Evolutionary conservation across 2,888 invertebrate species (phyloP), one percentile per base, ranked within the genome.

Genomic region (Agrochola lota): DNA sequence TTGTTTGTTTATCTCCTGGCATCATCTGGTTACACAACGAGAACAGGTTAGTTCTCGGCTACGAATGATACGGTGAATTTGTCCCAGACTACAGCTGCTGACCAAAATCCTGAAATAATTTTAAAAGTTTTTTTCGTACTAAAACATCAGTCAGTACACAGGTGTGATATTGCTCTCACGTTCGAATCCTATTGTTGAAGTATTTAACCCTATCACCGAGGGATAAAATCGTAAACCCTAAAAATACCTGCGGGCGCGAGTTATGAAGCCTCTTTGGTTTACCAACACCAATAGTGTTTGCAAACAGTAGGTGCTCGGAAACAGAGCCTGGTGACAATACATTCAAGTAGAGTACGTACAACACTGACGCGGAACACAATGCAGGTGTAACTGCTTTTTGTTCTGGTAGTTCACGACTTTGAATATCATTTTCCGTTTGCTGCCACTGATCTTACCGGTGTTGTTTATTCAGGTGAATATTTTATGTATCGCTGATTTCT

Each of bases 381-480:
- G 60, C 49, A 72, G 74, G 30, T 70, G 68, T 57, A 85, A 26
- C 46, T 63, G 66, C 12, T 64, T 82, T 52, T 82, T 66, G 68
- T 78, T 71, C n/a, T 17, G 43, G 63, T 63, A 55, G 52, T 74
- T 75, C 60, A 64, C 49, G n/a, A 46, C 71, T 71, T 76, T 66
- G 30, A 66, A 70, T 69, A 70, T 63, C 57, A 15, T 52, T 63
- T 70, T 64, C 40, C 12, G 64, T 82, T 46, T 68, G 43, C 60
- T n/a, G 35, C 49, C 63, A 76, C 55, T 77, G 66, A 64, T 78
- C 60, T 74, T 59, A 67, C 23, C 49, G 57, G 35, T 71, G n/a
- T 75, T 78, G 67, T 78, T 77, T 74, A 62, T 67, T 43, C 64
- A 62, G 60, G 30, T n/a, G 62, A 77, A 77, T 67, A 70, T 77